These are phyloP conservation scores for Melanotaenia pygmaea DNA, from an alignment of 2,797 vertebrate species.

Conservation along the genomic window DNA sequence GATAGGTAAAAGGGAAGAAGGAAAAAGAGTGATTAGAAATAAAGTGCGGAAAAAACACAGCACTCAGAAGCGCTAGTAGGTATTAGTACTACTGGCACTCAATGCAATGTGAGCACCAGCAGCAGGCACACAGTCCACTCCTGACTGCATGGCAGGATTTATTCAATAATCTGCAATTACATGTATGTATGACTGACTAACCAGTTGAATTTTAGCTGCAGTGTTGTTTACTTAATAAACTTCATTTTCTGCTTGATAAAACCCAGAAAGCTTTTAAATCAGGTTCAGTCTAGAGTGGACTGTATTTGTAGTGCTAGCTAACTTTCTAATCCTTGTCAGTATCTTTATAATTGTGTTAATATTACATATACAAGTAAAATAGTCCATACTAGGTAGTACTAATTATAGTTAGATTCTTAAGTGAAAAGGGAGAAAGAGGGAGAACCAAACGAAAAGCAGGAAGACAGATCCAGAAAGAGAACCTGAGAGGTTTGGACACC, in stretches of 20 bases:
- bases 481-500: slow-evolving; percentile 49
- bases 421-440: slow-evolving; percentile 25
- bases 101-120: slow-evolving; percentile 47
- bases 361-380: slow-evolving; percentile 24
- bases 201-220: slow-evolving; percentile 38
- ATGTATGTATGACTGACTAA: slow-evolving; percentile 54
- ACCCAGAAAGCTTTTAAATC: slow-evolving; percentile 63
- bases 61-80: slow-evolving; percentile 49
- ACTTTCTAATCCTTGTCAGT: slow-evolving; percentile 42
- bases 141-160: slow-evolving; percentile 56
- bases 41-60: slow-evolving; percentile 65
- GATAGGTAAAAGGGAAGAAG: slow-evolving; percentile 77
- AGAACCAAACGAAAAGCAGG: slow-evolving; percentile 45
- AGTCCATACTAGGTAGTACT: slow-evolving; percentile 36
- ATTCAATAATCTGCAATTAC: slow-evolving; percentile 57
- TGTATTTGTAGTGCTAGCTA: slow-evolving; percentile 44
- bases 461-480: slow-evolving; percentile 46
- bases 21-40: slow-evolving; percentile 79
- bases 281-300: slow-evolving; percentile 57
- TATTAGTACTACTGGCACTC: slow-evolving; percentile 47
- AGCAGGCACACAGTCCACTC: slow-evolving; percentile 64
- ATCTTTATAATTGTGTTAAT: slow-evolving; percentile 26
- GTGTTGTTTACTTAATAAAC: slow-evolving; percentile 48
- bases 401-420: slow-evolving; percentile 45
- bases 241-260: slow-evolving; percentile 56